Evolutionary conservation across 2,113 vertebrate species (phyloP).

Genomic region (Anthoscopus minutus): DNA sequence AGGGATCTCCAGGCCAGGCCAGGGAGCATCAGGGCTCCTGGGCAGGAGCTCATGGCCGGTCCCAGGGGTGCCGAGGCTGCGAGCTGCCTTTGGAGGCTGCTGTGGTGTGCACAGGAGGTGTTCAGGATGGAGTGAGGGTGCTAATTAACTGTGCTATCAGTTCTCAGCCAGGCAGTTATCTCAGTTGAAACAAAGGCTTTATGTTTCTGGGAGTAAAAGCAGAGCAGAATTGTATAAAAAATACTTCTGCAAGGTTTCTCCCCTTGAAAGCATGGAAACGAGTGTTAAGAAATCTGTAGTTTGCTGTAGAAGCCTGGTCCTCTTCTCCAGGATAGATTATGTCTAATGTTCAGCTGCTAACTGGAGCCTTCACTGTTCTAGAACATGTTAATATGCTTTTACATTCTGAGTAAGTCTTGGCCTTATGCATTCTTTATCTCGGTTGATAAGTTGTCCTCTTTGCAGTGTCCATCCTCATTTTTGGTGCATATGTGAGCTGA

Average conservation of each 20-base stretch:
- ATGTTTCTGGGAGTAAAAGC: background rate
- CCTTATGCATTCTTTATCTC: background rate
- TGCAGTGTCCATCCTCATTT: background rate
- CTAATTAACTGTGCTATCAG: background rate
- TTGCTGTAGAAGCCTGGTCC: background rate
- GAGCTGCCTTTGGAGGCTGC: background rate
- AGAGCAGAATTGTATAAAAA: background rate
- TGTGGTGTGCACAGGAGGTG: background rate
- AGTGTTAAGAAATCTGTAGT: background rate
- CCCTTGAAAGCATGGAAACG: background rate
- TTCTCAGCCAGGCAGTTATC: background rate
- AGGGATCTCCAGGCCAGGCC: background rate
- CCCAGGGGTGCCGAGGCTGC: accelerated
- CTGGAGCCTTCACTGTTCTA: background rate
- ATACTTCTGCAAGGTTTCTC: background rate
- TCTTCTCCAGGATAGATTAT: background rate
- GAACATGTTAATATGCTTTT: background rate
- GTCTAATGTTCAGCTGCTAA: accelerated
- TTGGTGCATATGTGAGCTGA: background rate
- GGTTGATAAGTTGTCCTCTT: background rate
- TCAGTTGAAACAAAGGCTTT: background rate
- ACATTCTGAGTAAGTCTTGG: background rate
- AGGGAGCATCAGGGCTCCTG: background rate
- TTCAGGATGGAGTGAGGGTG: background rate
- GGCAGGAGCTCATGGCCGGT: background rate